Percentiles rank a stretch among this genome's conserved stretches.
These are phyloP conservation scores for Nipponia nippon DNA, from an alignment of 2,113 vertebrate genomes.

Conservation along the genomic window DNA sequence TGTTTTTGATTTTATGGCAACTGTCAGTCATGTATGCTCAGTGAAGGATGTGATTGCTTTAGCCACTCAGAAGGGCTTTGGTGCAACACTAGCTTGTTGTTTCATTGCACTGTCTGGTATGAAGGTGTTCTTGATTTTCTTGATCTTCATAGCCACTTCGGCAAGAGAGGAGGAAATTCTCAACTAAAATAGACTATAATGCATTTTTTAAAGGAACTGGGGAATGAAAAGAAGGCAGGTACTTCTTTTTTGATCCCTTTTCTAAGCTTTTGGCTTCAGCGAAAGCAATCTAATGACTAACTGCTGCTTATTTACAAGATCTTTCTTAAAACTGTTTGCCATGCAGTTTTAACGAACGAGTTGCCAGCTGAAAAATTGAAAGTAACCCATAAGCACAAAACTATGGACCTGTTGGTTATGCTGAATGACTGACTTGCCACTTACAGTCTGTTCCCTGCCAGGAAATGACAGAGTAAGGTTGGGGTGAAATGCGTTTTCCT, in stretches of 20 bases:
- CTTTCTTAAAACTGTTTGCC: not conserved
- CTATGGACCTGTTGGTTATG: rapidly evolving
- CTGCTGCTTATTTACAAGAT: not conserved
- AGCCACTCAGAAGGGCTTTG: not conserved
- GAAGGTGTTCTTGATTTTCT: not conserved
- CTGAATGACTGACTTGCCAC: not conserved
- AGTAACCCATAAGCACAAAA: not conserved
- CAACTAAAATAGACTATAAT: not conserved
- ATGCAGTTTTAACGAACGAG: rapidly evolving
- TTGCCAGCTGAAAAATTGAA: not conserved
- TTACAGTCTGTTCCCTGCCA: rapidly evolving
- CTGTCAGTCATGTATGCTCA: not conserved
- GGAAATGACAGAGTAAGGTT: not conserved
- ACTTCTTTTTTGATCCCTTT: not conserved
- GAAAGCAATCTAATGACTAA: not conserved
- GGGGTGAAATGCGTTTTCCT: not conserved
- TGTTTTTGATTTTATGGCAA: not conserved
- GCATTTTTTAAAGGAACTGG: not conserved
- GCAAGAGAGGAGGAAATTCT: not conserved
- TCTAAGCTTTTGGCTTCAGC: not conserved
- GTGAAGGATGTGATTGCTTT: rapidly evolving
- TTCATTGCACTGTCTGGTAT: not conserved
- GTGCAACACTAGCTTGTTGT: not conserved
- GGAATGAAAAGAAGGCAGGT: not conserved
- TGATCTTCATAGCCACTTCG: not conserved